Evolutionary conservation across 2,113 vertebrate species (phyloP), one percentile per base, ranked within the genome.

Genomic region (Maylandia zebra): DNA sequence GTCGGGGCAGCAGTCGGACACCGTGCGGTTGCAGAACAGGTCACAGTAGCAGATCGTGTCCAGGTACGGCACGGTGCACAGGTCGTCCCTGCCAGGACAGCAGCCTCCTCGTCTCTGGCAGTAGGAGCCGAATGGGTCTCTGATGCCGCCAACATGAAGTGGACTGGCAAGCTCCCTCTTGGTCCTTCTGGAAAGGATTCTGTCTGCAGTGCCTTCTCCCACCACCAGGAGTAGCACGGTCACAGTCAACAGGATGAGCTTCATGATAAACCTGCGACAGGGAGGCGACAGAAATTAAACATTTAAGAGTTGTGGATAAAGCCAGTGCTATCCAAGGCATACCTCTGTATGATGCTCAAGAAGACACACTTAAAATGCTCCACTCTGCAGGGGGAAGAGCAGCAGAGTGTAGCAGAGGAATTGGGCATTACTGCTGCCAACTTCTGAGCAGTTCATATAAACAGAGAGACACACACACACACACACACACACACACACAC

Each of bases 11-110:
- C 99, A 99, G 94, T 99, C 99, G 0, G 98, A 98, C 16, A 99
- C 48, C 1, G 98, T 99, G 84, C 99, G 97, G 96, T 99, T 99
- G 96, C 99, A 99, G 97, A 99, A 99, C 82, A 98, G 96, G 95
- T 99, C 98, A 4, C 99, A 99, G 97, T 99, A 99, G 92, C 98
- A 99, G 93, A 98, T 97, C 19, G 97, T 98, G 83, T 98, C 98
- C 88, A 98, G 95, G 93, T 99, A 99, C 3, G 98, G 97, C 78
- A 99, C 96, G 0, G 97, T 97, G 91, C 98, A 99, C 89, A 83
- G 95, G 19, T 99, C 99, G 1, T 97, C 93, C 2, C 99, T 95
- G 45, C 97, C 99, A 0, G 91, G 97, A 86, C 99, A 99, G 95
- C 98, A 99, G 43, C 98, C 96, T 10, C 97, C 97, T 61, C 96